Base-by-base conservation (phyloP, 2,113 vertebrate genomes). In the Rhynchomys soricoides region DNA sequence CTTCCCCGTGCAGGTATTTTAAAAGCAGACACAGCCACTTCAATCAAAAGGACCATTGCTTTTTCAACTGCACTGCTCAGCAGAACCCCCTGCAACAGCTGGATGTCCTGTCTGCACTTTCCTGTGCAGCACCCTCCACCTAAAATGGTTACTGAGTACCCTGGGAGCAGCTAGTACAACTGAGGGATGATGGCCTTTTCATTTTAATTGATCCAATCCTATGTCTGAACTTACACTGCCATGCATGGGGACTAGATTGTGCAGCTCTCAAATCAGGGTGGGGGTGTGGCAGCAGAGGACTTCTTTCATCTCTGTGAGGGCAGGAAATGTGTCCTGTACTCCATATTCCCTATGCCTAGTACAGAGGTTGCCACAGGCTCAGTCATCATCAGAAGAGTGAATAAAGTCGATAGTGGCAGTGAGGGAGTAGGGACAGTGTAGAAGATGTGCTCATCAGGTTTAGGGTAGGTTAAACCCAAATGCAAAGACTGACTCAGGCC, bases 121-220 rank as follows among this genome's bases (percentile, higher is more conserved):
- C 50, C 82, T 70, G 4, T n/a, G 31, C 8, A 24, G 24, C 43
- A 78, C 34, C 50, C 45, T 5, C 57, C 70, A 31, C 34, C 0
- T 57, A n/a, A n/a, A n/a, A 43, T n/a, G 68, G n/a, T 79, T 70
- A 6, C 34, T 52, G 4, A 86, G 37, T 45, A 59, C 31, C 26
- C 55, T 11, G 75, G 86, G 74, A 59, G 40, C 43, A 85, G 29
- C 37, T 43, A 43, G 22, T 68, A 3, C 43, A 59, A 22, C 29
- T 34, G 11, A 89, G 26, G n/a, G 34, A 75, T 83, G 34, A 75
- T 83, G 22, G 37, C 15, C 55, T 85, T 74, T 90, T 88, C 17
- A 93, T 43, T 77, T 71, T 73, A 50, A 34, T 50, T 93, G 31
- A 74, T 85, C 93, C 89, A 59, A 93, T 34, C 92, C 93, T n/a